Conservation (phyloP, 2,113 vertebrate species). For the Hydropotes inermis region DNA sequence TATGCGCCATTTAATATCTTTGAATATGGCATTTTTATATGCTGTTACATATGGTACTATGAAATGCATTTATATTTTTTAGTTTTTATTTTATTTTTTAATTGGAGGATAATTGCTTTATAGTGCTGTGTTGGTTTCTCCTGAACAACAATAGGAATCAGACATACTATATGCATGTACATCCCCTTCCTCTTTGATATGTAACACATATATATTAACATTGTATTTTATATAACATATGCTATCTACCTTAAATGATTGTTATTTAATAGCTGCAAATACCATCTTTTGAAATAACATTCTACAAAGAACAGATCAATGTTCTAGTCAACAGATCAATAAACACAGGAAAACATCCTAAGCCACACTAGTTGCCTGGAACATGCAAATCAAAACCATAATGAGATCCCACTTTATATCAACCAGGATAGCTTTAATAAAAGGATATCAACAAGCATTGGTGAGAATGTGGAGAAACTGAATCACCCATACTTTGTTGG, state of each 20-base stretch:
- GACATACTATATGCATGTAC: neutral
- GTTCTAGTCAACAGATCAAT: neutral
- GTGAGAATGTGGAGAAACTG: neutral
- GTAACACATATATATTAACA: neutral
- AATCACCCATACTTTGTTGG: neutral
- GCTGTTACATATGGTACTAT: neutral
- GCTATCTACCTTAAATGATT: neutral
- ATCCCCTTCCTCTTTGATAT: neutral
- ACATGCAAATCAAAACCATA: neutral
- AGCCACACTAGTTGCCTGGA: neutral
- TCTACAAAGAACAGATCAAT: neutral
- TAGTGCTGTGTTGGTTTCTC: neutral
- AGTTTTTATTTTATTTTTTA: neutral
- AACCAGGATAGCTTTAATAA: neutral
- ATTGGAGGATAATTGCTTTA: neutral
- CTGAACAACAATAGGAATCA: neutral
- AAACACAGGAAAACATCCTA: neutral
- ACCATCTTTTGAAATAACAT: neutral
- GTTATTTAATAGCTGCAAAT: neutral
- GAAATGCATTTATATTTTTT: neutral
- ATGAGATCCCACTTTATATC: neutral
- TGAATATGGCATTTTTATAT: neutral
- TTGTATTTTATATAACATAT: neutral
- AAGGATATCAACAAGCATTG: neutral
- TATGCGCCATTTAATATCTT: neutral